Base-by-base conservation (phyloP, 2,888 invertebrate species). In the Tridacna crocea region DNA sequence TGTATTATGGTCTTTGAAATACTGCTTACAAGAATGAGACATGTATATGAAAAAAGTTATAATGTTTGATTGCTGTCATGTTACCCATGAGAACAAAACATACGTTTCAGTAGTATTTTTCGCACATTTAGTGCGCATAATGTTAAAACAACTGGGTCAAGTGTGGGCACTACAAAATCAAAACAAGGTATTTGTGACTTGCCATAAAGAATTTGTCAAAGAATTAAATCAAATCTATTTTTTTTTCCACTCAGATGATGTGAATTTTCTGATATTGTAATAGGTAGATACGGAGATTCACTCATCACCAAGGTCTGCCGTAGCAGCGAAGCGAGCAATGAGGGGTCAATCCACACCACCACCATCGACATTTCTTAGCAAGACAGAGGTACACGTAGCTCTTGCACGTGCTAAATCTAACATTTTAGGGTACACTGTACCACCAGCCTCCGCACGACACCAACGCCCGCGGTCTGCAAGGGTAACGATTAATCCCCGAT, bases 271-370 rank as follows among this genome's bases (percentile, higher is more conserved):
- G 66, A 80, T 75, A 86, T 84, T 85, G 82, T 82, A 88, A 82
- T 89, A 92, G 92, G 91, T 90, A 48, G 88, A 89, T 81, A 88
- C 90, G 80, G 91, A 91, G 87, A 77, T 87, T 76, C 90, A 90
- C 87, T 83, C 90, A 72, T 87, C 89, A 79, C 90, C 92, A 72
- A 89, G 87, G 82, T 80, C 88, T 72, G 87, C 91, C 51, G 91
- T 90, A 72, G 91, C 90, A 77, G 85, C 89, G 75, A 87, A 88
- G 82, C 88, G 91, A 77, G 89, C 87, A 80, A 86, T 88, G 78
- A 89, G 88, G 78, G 84, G 88, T 77, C 87, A 83, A n/a, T 84
- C 84, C 27, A 75, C 81, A 51, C 80, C 87, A 84, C 84, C 83
- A n/a, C 55, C 65, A 46, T 47, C 75, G n/a, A n/a, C 74, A 60